Conservation (phyloP, 2,888 invertebrate species). For the Coelinius sp. region DNA sequence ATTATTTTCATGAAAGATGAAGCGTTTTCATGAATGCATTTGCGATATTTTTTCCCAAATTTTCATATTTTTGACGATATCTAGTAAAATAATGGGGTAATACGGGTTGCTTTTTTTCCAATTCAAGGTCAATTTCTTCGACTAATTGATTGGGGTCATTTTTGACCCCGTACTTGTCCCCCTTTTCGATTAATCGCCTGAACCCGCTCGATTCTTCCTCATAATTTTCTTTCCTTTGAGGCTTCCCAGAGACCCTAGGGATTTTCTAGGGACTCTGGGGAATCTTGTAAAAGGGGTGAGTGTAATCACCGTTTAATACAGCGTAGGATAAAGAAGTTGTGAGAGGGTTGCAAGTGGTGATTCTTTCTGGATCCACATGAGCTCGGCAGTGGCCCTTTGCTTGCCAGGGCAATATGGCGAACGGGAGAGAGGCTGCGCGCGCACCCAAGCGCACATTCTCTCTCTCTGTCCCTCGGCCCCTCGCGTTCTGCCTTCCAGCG, state of each 20-base stretch:
- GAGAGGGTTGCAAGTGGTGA: slow-evolving; percentile 20
- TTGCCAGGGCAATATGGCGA: slow-evolving; percentile 29
- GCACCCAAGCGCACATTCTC: background rate
- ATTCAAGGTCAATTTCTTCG: background rate
- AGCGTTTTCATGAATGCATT: too few species aligned
- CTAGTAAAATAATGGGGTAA: background rate
- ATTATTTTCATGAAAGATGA: background rate
- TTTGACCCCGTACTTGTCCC: background rate
- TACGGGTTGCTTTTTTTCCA: background rate
- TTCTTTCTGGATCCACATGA: slow-evolving; percentile 11
- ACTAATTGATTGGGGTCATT: too few species aligned
- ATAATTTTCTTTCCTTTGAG: background rate
- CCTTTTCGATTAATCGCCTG: too few species aligned
- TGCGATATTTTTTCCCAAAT: too few species aligned
- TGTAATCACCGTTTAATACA: background rate
- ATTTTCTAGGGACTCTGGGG: background rate
- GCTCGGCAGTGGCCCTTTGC: slow-evolving; percentile 15
- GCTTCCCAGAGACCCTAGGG: background rate
- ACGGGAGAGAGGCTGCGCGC: slow-evolving; percentile 8
- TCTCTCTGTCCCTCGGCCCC: slow-evolving; percentile 1
- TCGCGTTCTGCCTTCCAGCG: slow-evolving; percentile 24
- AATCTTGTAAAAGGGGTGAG: background rate
- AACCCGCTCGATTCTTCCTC: background rate
- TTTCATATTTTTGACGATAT: background rate
- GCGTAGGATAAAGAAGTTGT: background rate